Percentiles rank a stretch among this genome's conserved stretches.
These are phyloP conservation scores for Plodia interpunctella DNA, from an alignment of 1,140 invertebrate genomes.

Conservation along the genomic window DNA sequence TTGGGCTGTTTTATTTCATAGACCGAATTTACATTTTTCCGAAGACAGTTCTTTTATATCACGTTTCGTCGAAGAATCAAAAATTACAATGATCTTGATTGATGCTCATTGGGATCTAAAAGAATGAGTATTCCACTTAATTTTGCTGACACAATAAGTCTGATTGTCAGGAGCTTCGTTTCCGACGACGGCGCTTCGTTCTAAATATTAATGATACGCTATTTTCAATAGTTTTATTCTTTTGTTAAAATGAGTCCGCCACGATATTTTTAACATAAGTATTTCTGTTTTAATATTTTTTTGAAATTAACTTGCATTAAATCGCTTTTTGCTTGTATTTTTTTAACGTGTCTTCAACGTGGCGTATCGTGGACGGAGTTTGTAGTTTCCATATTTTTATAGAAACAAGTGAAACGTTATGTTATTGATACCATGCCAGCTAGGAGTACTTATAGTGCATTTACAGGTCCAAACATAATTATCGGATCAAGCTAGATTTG, in stretches of 20 bases:
- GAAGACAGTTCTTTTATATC: not conserved
- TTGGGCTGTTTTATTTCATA: constrained; percentile 11
- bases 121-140: not conserved
- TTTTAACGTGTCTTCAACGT: too few species aligned
- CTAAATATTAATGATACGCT: not conserved
- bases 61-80: not conserved
- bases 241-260: not conserved
- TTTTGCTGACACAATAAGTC: not conserved
- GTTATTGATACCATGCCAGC: too few species aligned
- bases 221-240: not conserved
- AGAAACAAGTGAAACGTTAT: too few species aligned
- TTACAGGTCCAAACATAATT: too few species aligned
- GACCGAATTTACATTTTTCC: constrained; percentile 11
- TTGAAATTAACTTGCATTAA: too few species aligned
- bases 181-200: not conserved
- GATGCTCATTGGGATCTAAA: not conserved
- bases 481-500: too few species aligned
- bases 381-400: too few species aligned
- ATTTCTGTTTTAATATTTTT: too few species aligned
- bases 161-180: not conserved
- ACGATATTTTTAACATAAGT: too few species aligned
- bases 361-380: too few species aligned
- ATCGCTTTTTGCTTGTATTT: too few species aligned
- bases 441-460: too few species aligned
- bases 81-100: constrained; percentile 4